Base-by-base conservation (phyloP, 2,888 invertebrate species). In the Pantelozetes paolii region DNA sequence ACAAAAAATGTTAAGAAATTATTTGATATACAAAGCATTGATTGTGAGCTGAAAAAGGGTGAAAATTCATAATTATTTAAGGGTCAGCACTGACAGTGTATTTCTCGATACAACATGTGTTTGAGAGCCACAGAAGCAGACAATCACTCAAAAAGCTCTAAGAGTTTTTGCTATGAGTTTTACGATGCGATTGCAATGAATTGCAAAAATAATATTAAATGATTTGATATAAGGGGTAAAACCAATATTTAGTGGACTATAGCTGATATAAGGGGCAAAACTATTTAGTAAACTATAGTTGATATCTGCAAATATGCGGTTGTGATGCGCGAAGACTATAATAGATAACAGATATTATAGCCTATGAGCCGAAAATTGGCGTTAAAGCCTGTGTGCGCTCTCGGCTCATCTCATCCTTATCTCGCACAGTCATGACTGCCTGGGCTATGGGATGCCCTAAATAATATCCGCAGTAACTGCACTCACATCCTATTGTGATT, bases 391-490 rank as follows among this genome's bases (percentile, higher is more conserved):
- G 6, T 9, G 48, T 28, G 57, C 23, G 15, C 59, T 62, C 30
- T 64, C 11, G 36, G 64, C 64, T 64, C 36, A 36, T 64, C 64
- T 64, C 15, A 15, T 32, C 36, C 59, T 64, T 64, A 64, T 64
- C 64, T 36, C n/a, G 32, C 18, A 18, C 15, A 64, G 64, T 64
- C 64, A 26, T 59, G 59, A 59, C n/a, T 59, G 59, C 59, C 59
- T 59, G 28, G 18, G 32, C 64, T 36, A 30, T 64, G 64, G 64
- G 64, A 64, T 64, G 64, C 64, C 64, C 64, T 64, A 64, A 64
- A 64, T 57, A 57, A 57, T 64, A 64, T 64, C 64, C 64, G n/a
- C n/a, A 6, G n/a, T n/a, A 8, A 36, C 15, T 28, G 30, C 28
- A 26, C 23, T 13, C 36, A 36, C 64, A 64, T 64, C 64, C 64